These are phyloP conservation scores for Trichopria drosophilae DNA, from an alignment of 2,888 invertebrate species.

Conservation along the genomic window DNA sequence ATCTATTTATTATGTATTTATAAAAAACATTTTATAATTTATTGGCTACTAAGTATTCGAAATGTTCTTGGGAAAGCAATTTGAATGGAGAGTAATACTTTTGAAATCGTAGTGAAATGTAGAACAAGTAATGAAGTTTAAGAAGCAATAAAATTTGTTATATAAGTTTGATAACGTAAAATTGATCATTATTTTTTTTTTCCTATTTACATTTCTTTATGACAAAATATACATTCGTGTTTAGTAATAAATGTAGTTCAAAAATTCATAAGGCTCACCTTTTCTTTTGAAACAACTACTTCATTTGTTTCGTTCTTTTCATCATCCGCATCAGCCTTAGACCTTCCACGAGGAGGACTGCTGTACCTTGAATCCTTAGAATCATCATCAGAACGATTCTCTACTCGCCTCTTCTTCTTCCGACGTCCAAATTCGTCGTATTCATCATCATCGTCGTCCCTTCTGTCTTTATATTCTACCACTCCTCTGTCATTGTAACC, in stretches of 20 bases:
- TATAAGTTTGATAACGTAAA: too few species aligned
- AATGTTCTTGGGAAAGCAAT: neutral
- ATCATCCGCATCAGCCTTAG: constrained; percentile 44
- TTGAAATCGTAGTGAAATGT: too few species aligned
- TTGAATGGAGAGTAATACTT: too few species aligned
- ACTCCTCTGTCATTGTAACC: constrained; percentile 95
- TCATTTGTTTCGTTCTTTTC: constrained; percentile 32
- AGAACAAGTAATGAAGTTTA: too few species aligned
- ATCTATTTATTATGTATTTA: constrained; percentile 40
- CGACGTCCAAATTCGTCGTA: constrained; percentile 87
- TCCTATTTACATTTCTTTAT: too few species aligned
- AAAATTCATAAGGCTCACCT: too few species aligned
- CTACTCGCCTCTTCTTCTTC: constrained; percentile 64
- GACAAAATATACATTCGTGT: too few species aligned
- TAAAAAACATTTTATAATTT: constrained; percentile 19
- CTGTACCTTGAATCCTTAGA: constrained; percentile 53
- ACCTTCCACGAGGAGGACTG: constrained; percentile 47
- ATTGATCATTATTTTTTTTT: too few species aligned
- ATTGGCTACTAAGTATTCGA: too few species aligned
- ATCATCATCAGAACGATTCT: constrained; percentile 58
- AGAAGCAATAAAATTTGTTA: too few species aligned
- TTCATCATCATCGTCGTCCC: constrained; percentile 87
- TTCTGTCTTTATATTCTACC: constrained; percentile 90
- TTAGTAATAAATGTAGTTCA: too few species aligned
- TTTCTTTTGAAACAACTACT: constrained; percentile 24